Percentiles rank a stretch among this genome's conserved stretches.
These are phyloP conservation scores for Metallyticus violacea DNA, from an alignment of 2,888 invertebrate genomes.

Conservation along the genomic window DNA sequence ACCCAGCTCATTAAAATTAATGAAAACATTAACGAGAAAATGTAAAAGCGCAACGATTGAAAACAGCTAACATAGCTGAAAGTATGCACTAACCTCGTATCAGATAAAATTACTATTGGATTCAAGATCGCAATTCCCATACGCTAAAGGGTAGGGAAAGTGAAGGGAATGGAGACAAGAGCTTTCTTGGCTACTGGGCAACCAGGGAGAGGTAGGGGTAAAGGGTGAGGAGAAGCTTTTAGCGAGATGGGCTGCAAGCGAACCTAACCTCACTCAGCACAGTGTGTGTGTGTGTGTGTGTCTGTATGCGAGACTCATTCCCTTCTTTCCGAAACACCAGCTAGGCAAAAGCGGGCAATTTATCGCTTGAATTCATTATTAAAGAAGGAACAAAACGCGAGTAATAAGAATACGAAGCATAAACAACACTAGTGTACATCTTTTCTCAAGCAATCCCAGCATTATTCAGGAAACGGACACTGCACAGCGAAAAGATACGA, in stretches of 20 bases:
- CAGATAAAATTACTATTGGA: neutral
- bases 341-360: neutral
- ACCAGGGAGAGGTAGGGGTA: neutral
- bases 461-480: neutral
- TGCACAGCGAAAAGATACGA: neutral
- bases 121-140: neutral
- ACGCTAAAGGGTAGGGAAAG: neutral
- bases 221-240: neutral
- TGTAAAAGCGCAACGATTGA: neutral
- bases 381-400: neutral
- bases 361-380: neutral
- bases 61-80: neutral
- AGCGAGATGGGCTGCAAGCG: neutral
- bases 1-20: no score
- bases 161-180: neutral
- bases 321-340: neutral
- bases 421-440: neutral
- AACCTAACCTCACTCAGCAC: neutral
- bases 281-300: no score
- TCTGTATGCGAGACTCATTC: neutral
- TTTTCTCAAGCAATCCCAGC: neutral
- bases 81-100: neutral
- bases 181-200: neutral
- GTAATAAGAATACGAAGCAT: neutral
- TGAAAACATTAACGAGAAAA: no score